Evolutionary conservation across 2,113 vertebrate species (phyloP), one percentile per base, ranked within the genome.

Genomic region (Orycteropus afer): DNA sequence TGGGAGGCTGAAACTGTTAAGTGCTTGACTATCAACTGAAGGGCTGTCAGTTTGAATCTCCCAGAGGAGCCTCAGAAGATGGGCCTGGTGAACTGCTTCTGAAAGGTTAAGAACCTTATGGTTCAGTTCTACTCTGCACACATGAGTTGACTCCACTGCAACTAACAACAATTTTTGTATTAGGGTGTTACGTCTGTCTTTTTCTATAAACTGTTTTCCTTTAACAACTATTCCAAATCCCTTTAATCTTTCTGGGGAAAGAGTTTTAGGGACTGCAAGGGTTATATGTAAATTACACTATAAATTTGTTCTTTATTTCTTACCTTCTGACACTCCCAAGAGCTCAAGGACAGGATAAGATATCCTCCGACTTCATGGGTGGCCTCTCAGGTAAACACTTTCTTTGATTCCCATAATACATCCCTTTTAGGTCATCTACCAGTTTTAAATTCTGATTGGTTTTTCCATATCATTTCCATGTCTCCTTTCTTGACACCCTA

Each of bases 351-450:
- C 53, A 42, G 79, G 74, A 45, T 34, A 25, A 29, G 77, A 13
- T 88, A 85, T 65, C 67, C 81, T 85, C 85, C 4, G 51, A 29
- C 61, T 78, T 71, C 6, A 1, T 55, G 77, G 65, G 65, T 86
- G 32, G 86, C 78, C 86, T 94, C 57, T 18, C 37, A 89, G 76
- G 45, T 89, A 92, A 90, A 82, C 82, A 57, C 13, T 90, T 59
- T 51, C n/a, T 81, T 78, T 88, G 67, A 32, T 90, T 97, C 86
- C 91, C 86, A 80, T 93, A 90, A 74, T 89, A 51, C 69, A 5
- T 67, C 84, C 63, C 51, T 92, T 81, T 78, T 77, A 94, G 42
- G 61, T 93, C 90, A 94, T 55, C 15, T 22, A 61, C 86, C 49
- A 76, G 27, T 22, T 37, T 80, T 10, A 53, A 65, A 42, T 14